phyloP scores from a whole-genome alignment of 2,888 invertebrate species.

The Lydus trimaculatus region DNA sequence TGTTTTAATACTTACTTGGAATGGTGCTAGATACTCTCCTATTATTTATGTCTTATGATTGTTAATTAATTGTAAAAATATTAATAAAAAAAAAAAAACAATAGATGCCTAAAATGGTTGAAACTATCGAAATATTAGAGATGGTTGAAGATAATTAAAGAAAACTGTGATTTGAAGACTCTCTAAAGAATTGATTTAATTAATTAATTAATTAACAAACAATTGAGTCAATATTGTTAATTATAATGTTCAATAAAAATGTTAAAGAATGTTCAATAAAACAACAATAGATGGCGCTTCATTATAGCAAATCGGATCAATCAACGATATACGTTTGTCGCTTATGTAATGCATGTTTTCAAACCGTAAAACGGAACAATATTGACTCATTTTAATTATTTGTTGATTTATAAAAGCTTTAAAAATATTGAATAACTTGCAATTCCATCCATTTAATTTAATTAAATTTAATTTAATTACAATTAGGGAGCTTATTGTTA shows the following conservation, averaged over 20 bases:
- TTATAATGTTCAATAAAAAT: not conserved
- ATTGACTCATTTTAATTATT: not conserved
- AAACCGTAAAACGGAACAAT: not conserved
- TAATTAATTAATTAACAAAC: not conserved
- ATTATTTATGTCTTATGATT: slow-evolving; percentile 38
- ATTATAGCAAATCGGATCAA: not conserved
- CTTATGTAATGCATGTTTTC: not conserved
- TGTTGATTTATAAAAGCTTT: slow-evolving; percentile 17
- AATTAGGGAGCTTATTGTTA: not conserved
- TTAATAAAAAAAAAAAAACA: too few species aligned
- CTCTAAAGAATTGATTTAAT: not conserved
- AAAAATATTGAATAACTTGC: slow-evolving; percentile 20
- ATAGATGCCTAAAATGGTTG: slow-evolving; percentile 34
- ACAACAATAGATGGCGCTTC: not conserved
- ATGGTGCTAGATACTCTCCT: slow-evolving; percentile 40
- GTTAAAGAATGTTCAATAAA: too few species aligned
- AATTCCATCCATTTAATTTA: slow-evolving; percentile 21
- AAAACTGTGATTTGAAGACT: slow-evolving; percentile 4
- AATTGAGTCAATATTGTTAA: slow-evolving; percentile 21
- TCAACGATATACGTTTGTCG: not conserved
- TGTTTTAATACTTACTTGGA: slow-evolving; percentile 38
- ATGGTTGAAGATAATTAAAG: slow-evolving; percentile 32
- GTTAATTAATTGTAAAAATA: slow-evolving; percentile 25
- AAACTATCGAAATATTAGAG: slow-evolving; percentile 37
- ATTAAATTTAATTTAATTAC: not conserved